A percentile compares a stretch with the other conserved stretches of the same genome.
phyloP scores from a whole-genome alignment of 2,888 invertebrate species.

The Perizoma flavofasciatum region DNA sequence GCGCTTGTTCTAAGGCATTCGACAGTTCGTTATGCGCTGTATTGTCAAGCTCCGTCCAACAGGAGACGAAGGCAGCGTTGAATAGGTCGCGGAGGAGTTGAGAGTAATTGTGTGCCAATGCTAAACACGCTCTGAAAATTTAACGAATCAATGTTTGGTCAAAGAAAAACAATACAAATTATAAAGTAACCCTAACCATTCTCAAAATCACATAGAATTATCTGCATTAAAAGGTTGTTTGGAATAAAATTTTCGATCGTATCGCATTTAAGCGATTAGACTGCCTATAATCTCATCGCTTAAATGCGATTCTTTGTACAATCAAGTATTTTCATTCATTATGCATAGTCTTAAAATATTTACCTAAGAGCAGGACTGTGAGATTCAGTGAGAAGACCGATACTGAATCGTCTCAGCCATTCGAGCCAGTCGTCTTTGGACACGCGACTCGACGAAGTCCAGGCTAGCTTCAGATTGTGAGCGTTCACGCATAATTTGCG shows the following conservation, averaged over 20 bases:
- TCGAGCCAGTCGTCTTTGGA: conserved; percentile 99
- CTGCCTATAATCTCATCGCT: no score
- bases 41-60: conserved; percentile 97
- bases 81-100: conserved; percentile 98
- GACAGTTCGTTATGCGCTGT: conserved; percentile 93
- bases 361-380: conserved; percentile 95
- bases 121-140: conserved; percentile 90
- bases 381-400: conserved; percentile 96
- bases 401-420: conserved; percentile 96
- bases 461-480: conserved; percentile 93
- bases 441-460: conserved; percentile 96
- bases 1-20: conserved; percentile 93
- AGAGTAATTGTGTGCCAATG: conserved; percentile 96
- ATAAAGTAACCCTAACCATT: no score
- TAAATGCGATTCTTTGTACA: no score
- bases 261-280: no score
- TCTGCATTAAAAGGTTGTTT: no score
- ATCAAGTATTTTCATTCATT: no score
- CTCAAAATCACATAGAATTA: no score
- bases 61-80: conserved; percentile 99
- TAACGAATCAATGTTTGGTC: no score
- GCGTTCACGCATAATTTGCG: conserved; percentile 93
- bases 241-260: no score
- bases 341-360: no score
- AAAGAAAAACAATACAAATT: no score